Evolutionary conservation across 2,113 vertebrate species (phyloP), one percentile per base, ranked within the genome.

Genomic region (Sakesphorus luctuosus): DNA sequence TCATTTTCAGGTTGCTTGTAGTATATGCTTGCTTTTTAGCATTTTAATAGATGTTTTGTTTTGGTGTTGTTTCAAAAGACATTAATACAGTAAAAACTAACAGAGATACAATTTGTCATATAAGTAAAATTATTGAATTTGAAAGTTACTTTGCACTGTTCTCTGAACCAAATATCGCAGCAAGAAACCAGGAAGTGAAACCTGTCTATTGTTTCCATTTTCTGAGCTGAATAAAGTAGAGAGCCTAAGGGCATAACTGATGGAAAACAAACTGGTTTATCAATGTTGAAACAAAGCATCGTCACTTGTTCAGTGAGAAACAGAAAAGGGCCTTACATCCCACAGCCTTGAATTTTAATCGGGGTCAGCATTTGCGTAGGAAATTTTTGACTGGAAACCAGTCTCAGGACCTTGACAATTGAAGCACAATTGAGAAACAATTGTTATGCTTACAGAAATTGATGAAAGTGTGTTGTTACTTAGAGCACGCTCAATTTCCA

Each of bases 151-250:
- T 65, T 69, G 46, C 36, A 36, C 15, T 86, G 24, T 73, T 74
- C 69, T 38, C 33, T 81, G 75, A 82, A 69, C 7, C 14, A 72
- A 61, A 58, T 58, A 58, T 20, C 44, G 13, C 14, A 40, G 67
- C 38, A 82, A 73, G 73, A 55, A 90, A 89, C 46, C 73, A 82
- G 88, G 81, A 96, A 97, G 84, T 87, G n/a, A 87, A 93, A 89
- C 74, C 35, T 90, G 26, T 38, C 49, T 84, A 19, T 71, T 86
- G 73, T 93, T 87, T 53, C 19, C 5, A 35, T 92, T 80, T 92
- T 75, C 67, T 7, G 49, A 63, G 35, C 38, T 72, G 83, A 87
- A 33, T 33, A 31, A 72, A 88, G 31, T 79, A 44, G 84, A 84
- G 72, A 58, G 44, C 53, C 62, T 67, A 12, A 74, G 28, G 76